Conservation (phyloP, 2,888 invertebrate genomes). For the Exephanes ischioxanthus region DNA sequence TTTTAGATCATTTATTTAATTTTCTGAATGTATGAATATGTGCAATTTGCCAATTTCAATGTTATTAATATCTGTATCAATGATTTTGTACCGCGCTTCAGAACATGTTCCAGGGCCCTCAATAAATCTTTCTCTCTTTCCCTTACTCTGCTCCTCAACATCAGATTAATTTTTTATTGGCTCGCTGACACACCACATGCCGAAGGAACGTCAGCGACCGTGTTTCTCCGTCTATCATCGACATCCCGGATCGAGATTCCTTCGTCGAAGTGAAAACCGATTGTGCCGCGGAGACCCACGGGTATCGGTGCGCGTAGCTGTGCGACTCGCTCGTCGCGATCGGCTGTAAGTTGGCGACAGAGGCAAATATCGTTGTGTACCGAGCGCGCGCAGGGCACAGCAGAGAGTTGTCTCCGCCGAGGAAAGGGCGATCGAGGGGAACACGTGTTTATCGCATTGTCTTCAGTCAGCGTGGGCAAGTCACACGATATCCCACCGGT, state of each 20-base stretch:
- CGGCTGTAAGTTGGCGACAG: conserved; percentile 2
- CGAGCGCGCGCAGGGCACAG: conserved; percentile 43
- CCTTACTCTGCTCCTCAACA: neutral
- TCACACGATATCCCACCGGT: conserved; percentile 70
- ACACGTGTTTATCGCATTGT: conserved; percentile 74
- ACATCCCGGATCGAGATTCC: conserved; percentile 34
- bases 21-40: too few relatives aligned
- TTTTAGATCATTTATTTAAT: too few relatives aligned
- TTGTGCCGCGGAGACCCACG: conserved; percentile 18
- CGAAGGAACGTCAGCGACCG: neutral
- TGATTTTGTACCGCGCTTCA: too few relatives aligned
- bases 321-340: neutral
- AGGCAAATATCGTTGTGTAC: conserved; percentile 39
- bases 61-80: too few relatives aligned
- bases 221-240: conserved; percentile 20
- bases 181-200: neutral
- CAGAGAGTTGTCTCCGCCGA: conserved; percentile 51
- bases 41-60: too few relatives aligned
- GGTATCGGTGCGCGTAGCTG: neutral
- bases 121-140: too few relatives aligned
- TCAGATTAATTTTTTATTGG: conserved; percentile 25
- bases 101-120: too few relatives aligned
- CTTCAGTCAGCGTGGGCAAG: conserved; percentile 67
- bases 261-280: conserved; percentile 36
- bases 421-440: conserved; percentile 62